Base-by-base conservation (phyloP, 2,888 invertebrate species). In the Apamea sordens region DNA sequence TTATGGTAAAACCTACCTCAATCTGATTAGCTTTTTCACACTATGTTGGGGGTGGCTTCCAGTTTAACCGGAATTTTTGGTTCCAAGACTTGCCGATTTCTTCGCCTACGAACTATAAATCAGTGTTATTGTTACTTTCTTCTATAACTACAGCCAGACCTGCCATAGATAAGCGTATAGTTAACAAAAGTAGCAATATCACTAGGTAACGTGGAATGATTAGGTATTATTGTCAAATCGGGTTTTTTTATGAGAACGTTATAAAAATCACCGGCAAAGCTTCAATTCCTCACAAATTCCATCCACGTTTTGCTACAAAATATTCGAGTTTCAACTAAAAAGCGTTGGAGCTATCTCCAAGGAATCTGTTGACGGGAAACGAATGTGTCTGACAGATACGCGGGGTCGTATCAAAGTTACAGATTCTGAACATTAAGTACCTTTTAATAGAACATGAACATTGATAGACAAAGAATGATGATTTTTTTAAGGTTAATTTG, bases 341-440 rank as follows among this genome's bases (percentile, higher is more conserved):
- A 13, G n/a, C 47, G 59, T 56, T 24, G 47, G 36, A 71, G 72
- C 44, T 79, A 82, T 79, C 83, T 76, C 32, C 13, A 15, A 68
- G 24, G 32, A 61, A 76, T 81, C 76, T 76, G 65, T 63, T 47
- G 83, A 73, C 72, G 47, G 28, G 81, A 75, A 64, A 36, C 41
- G 67, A 81, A 59, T 59, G 59, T 81, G 69, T 63, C 59, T 69
- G 56, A 50, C 71, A 73, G 69, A 81, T 81, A 83, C 61, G 64
- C 50, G 32, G 47, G 67, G 53, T 32, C 32, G 21, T 56, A 64
- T 80, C 76, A 72, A 76, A 83, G 76, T 56, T 64, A 47, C 7
- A 50, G 41, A 28, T 41, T 50, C 18, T 59, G 21, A 63, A 41
- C 50, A 18, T 75, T 53, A n/a, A n/a, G n/a, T n/a, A 10, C 21